Evolutionary conservation across 1,140 invertebrate species (phyloP).

Genomic region (Hycleus cichorii): DNA sequence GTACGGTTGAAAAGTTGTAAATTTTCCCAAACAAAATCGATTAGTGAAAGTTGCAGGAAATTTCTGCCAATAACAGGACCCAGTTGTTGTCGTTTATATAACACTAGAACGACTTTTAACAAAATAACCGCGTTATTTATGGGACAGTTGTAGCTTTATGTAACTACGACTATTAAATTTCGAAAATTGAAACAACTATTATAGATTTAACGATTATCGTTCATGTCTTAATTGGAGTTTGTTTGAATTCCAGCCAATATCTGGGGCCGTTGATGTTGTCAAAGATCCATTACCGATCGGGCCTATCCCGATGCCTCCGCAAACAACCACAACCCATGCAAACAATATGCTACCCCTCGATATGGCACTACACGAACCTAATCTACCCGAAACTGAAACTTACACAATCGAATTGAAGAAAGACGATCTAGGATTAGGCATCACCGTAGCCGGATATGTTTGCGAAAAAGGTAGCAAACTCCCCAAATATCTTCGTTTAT

Average conservation of each 20-base stretch:
- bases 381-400: conserved; percentile 75
- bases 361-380: conserved; percentile 41
- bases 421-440: conserved; percentile 79
- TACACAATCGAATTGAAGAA: conserved; percentile 83
- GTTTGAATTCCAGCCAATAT: conserved; percentile 41
- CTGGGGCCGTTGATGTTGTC: conserved; percentile 49
- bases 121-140: too few species aligned
- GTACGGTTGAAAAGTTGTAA: neutral
- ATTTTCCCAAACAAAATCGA: neutral
- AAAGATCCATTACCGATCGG: conserved; percentile 41
- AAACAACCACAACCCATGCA: conserved; percentile 41
- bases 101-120: too few species aligned
- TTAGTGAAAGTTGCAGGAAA: neutral
- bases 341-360: conserved; percentile 47
- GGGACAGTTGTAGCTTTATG: too few species aligned
- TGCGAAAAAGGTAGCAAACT: conserved; percentile 66
- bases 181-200: too few species aligned
- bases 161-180: too few species aligned
- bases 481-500: neutral
- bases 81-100: neutral
- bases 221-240: neutral
- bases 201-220: too few species aligned
- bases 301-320: conserved; percentile 38
- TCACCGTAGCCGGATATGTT: conserved; percentile 93
- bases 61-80: neutral